Conservation (phyloP, 2,888 invertebrate genomes). For the Dasypogon diadema region DNA sequence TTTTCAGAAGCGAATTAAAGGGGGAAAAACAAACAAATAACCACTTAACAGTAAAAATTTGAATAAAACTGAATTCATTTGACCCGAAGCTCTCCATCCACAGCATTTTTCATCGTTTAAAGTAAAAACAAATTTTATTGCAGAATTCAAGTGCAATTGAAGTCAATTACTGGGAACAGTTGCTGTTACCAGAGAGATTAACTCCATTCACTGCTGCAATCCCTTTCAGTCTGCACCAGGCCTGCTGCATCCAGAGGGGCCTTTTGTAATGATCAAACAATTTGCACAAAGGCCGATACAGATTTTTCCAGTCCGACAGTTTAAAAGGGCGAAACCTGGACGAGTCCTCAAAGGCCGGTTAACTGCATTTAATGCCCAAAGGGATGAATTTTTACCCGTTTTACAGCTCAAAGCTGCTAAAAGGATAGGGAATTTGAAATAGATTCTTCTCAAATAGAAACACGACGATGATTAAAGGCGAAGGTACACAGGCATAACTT, state of each 20-base stretch:
- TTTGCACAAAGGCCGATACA: background rate
- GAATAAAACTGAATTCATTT: background rate
- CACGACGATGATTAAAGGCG: too few species aligned
- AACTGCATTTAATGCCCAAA: conserved; percentile 1
- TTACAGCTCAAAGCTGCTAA: background rate
- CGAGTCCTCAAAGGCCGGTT: background rate
- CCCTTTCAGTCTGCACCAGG: background rate
- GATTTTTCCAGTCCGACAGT: conserved; percentile 1
- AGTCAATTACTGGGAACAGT: background rate
- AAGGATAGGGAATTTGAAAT: background rate
- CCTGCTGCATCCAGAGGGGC: background rate
- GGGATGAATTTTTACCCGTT: background rate
- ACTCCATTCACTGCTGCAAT: background rate
- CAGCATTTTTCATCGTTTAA: background rate
- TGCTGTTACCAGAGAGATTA: background rate
- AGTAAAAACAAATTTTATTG: background rate
- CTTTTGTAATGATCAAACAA: background rate
- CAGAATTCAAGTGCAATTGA: background rate
- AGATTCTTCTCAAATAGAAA: background rate
- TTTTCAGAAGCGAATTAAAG: too few species aligned
- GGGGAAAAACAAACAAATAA: too few species aligned
- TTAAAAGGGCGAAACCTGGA: background rate
- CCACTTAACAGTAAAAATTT: background rate
- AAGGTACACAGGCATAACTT: too few species aligned
- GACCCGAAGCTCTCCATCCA: background rate